Conservation (phyloP, 2,888 invertebrate species). For the Ceraclea dissimilis region DNA sequence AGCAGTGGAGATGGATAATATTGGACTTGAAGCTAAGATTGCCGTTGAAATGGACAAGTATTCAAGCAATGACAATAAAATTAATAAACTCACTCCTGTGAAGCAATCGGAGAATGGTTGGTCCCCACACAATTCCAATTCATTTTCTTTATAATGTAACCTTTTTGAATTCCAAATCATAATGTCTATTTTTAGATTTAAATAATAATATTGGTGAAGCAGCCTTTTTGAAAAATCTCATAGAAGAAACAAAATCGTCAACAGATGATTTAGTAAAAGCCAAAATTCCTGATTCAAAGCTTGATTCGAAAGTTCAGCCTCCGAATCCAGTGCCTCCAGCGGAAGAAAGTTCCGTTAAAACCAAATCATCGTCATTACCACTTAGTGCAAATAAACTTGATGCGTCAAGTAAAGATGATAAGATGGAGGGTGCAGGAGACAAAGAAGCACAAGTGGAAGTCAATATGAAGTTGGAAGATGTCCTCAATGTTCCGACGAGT, state of each 20-base stretch:
- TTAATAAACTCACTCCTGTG: not conserved
- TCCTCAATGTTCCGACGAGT: not conserved
- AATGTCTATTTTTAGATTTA: not conserved
- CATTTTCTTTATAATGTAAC: not conserved
- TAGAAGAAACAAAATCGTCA: not conserved
- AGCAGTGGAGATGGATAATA: slow-evolving; percentile 52
- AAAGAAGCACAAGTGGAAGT: slow-evolving; percentile 14
- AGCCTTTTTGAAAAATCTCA: not conserved
- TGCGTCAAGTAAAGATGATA: slow-evolving; percentile 16
- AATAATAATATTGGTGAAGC: not conserved
- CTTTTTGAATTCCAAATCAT: not conserved
- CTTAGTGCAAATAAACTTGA: not conserved
- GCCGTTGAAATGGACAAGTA: slow-evolving; percentile 24
- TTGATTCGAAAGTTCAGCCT: slow-evolving; percentile 41
- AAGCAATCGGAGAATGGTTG: not conserved
- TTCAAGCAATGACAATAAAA: not conserved
- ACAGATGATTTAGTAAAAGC: slow-evolving; percentile 14
- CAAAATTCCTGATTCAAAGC: slow-evolving; percentile 22
- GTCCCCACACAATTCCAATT: not conserved
- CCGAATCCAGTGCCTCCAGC: slow-evolving; percentile 43
- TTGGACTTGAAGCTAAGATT: slow-evolving; percentile 28
- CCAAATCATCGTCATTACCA: not conserved
- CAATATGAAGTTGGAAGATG: not conserved
- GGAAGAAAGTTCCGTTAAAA: slow-evolving; percentile 29
- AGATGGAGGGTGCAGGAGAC: slow-evolving; percentile 15